These are phyloP conservation scores for Sorex maritimensis DNA, from an alignment of 2,797 vertebrate genomes.

Conservation along the genomic window DNA sequence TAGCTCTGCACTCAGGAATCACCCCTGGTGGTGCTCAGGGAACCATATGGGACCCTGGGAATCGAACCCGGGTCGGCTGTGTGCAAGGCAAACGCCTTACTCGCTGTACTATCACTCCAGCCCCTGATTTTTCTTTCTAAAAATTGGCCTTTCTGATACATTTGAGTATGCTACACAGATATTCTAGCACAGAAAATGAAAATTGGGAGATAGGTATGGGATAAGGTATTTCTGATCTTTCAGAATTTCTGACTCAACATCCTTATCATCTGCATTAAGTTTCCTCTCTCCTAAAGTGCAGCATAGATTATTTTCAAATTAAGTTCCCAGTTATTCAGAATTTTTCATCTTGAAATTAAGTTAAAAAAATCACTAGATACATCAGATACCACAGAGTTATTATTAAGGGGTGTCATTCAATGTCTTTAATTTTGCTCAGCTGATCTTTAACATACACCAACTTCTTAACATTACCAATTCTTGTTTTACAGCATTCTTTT, in stretches of 20 bases:
- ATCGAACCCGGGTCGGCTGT: too few species aligned
- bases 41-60: too few species aligned
- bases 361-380: background rate
- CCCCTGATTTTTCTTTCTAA: background rate
- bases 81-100: too few species aligned
- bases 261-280: background rate
- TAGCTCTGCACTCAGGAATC: too few species aligned
- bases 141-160: constrained; percentile 35
- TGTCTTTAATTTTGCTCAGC: constrained; percentile 48
- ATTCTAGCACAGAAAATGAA: background rate
- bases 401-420: constrained; percentile 21
- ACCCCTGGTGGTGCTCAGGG: too few species aligned
- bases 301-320: constrained; percentile 11
- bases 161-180: background rate
- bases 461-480: background rate
- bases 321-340: constrained; percentile 9
- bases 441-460: constrained; percentile 60
- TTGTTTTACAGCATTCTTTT: constrained; percentile 34
- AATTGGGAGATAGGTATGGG: constrained; percentile 1
- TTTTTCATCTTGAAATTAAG: constrained; percentile 53
- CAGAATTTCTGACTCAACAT: background rate
- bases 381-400: constrained; percentile 11
- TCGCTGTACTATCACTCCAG: too few species aligned
- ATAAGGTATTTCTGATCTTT: constrained; percentile 33
- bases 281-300: background rate